These are phyloP conservation scores for Helarctos malayanus DNA, from an alignment of 2,797 vertebrate genomes.

Conservation along the genomic window DNA sequence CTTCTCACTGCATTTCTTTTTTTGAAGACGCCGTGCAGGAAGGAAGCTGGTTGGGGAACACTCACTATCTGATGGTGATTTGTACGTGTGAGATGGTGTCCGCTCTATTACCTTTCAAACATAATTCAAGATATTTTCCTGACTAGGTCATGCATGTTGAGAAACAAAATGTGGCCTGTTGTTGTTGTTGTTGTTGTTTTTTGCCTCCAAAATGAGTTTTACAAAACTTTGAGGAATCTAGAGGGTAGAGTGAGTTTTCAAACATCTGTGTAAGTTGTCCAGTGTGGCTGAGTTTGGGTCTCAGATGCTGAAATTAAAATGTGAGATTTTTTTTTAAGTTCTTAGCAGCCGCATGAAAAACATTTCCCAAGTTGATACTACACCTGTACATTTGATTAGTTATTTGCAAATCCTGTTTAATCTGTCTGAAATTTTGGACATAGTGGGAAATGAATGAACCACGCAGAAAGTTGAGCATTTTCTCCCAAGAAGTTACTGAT, in stretches of 20 bases:
- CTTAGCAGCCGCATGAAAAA: neutral
- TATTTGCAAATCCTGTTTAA: constrained; percentile 22
- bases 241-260: neutral
- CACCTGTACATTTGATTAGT: neutral
- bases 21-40: neutral
- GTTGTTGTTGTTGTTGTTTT: neutral
- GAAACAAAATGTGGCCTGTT: neutral
- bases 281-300: neutral
- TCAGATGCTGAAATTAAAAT: neutral
- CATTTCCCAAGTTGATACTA: neutral
- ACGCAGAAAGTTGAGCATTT: neutral
- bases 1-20: neutral
- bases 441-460: neutral
- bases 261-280: neutral
- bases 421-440: neutral
- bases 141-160: neutral
- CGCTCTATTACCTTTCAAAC: neutral
- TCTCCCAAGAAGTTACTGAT: neutral
- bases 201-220: constrained; percentile 17
- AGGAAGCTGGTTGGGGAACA: neutral
- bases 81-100: neutral
- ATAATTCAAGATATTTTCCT: neutral
- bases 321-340: neutral
- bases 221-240: neutral
- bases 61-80: neutral